These are phyloP conservation scores for Trematocara caparti DNA, from an alignment of 2,797 vertebrate genomes.

Conservation along the genomic window DNA sequence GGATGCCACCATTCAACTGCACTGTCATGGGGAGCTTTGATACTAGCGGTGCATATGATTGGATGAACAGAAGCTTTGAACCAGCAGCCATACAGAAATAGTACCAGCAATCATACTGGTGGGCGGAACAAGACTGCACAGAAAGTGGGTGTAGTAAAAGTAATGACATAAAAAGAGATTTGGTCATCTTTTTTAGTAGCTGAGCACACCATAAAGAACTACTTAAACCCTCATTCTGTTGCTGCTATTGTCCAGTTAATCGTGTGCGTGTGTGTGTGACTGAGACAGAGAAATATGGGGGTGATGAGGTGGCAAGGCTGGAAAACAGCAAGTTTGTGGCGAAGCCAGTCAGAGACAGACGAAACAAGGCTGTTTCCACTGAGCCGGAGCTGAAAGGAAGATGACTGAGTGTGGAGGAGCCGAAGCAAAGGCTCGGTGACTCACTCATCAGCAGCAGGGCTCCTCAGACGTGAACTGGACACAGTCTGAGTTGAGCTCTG, in stretches of 20 bases:
- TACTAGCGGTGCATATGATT: neutral
- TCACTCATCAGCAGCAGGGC: constrained; percentile 63
- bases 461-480: constrained; percentile 61
- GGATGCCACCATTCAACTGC: neutral
- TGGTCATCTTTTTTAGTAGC: neutral
- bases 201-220: neutral
- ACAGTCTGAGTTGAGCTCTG: constrained; percentile 44
- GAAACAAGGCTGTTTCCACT: constrained; percentile 57
- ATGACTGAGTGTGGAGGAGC: constrained; percentile 68
- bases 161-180: neutral
- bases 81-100: constrained; percentile 9
- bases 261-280: neutral
- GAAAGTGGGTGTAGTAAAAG: constrained; percentile 18
- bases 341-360: constrained; percentile 46
- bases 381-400: constrained; percentile 55
- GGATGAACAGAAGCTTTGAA: constrained; percentile 25
- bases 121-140: constrained; percentile 10
- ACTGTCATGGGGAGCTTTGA: neutral
- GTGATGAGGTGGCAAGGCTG: constrained; percentile 32
- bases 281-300: constrained; percentile 9
- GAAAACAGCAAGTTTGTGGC: constrained; percentile 38
- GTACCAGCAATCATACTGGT: constrained; percentile 1
- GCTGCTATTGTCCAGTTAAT: constrained; percentile 3
- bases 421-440: constrained; percentile 60
- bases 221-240: neutral